Evolutionary conservation across 2,113 vertebrate genomes (phyloP).

Genomic region (Naja naja): DNA sequence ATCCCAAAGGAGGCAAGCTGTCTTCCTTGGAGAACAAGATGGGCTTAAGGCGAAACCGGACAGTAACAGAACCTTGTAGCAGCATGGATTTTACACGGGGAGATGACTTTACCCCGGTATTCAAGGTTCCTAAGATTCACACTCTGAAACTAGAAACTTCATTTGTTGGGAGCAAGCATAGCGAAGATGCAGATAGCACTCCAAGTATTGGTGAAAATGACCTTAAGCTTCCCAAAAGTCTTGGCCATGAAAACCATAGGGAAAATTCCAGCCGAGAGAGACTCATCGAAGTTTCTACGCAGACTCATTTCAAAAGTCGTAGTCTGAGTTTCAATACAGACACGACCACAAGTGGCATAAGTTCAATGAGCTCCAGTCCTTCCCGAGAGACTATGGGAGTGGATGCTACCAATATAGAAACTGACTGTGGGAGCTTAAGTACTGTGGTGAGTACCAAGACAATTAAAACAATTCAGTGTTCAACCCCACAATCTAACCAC

Average conservation of each 20-base stretch:
- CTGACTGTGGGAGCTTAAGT: constrained; percentile 94
- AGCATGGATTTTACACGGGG: constrained; percentile 75
- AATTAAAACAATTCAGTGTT: constrained; percentile 85
- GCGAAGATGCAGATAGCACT: constrained; percentile 81
- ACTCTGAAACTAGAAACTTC: constrained; percentile 90
- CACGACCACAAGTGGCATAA: constrained; percentile 97
- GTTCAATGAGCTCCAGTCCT: constrained; percentile 98
- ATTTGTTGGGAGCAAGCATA: constrained; percentile 82
- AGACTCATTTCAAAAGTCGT: constrained; percentile 93
- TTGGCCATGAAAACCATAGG: constrained; percentile 75
- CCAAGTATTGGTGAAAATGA: constrained; percentile 78
- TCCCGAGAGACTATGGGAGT: constrained; percentile 91
- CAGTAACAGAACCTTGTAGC: constrained; percentile 87
- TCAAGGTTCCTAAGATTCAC: constrained; percentile 84
- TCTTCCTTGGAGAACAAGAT: constrained; percentile 79
- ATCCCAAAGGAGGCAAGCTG: constrained; percentile 83
- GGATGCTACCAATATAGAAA: constrained; percentile 84
- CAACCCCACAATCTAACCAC: constrained; percentile 86
- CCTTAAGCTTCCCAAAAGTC: constrained; percentile 73
- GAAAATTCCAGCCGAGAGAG: constrained; percentile 91
- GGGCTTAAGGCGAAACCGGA: constrained; percentile 82
- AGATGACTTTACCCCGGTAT: constrained; percentile 82
- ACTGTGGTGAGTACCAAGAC: constrained; percentile 94
- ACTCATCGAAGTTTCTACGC: constrained; percentile 80
- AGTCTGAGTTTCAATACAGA: constrained; percentile 99